These are phyloP conservation scores for Calliopsis andreniformis DNA, from an alignment of 1,140 invertebrate genomes.

Conservation along the genomic window DNA sequence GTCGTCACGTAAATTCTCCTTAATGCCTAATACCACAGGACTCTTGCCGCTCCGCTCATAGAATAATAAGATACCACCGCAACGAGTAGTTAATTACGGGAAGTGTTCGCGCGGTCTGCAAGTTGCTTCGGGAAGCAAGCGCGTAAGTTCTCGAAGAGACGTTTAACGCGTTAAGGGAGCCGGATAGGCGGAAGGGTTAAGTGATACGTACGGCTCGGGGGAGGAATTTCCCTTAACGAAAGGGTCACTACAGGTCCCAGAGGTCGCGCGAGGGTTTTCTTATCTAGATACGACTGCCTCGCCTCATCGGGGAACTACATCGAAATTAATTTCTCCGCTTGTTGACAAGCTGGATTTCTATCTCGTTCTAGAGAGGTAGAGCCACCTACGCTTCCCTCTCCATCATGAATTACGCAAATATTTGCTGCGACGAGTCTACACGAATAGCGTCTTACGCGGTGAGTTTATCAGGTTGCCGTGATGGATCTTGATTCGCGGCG, in stretches of 20 bases:
- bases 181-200: constrained; percentile 52
- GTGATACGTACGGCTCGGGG: constrained; percentile 59
- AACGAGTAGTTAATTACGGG: constrained; percentile 49
- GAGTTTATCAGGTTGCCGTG: constrained; percentile 36
- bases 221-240: constrained; percentile 61
- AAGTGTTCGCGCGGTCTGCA: constrained; percentile 31
- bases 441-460: constrained; percentile 21
- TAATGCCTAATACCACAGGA: constrained; percentile 10
- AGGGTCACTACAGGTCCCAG: constrained; percentile 54
- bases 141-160: constrained; percentile 40
- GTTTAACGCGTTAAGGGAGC: constrained; percentile 37
- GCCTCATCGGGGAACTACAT: constrained; percentile 35
- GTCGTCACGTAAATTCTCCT: constrained; percentile 25
- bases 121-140: constrained; percentile 5
- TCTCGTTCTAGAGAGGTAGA: constrained; percentile 28
- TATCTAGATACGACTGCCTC: constrained; percentile 63
- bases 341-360: constrained; percentile 54
- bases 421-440: constrained; percentile 32
- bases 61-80: constrained; percentile 46
- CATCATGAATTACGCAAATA: constrained; percentile 56
- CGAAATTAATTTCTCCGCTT: constrained; percentile 64
- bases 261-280: constrained; percentile 50
- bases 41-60: background rate
- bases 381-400: constrained; percentile 11
- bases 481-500: constrained; percentile 36